Evolutionary conservation across 2,888 invertebrate genomes (phyloP).

Genomic region (Agrotis exclamationis): DNA sequence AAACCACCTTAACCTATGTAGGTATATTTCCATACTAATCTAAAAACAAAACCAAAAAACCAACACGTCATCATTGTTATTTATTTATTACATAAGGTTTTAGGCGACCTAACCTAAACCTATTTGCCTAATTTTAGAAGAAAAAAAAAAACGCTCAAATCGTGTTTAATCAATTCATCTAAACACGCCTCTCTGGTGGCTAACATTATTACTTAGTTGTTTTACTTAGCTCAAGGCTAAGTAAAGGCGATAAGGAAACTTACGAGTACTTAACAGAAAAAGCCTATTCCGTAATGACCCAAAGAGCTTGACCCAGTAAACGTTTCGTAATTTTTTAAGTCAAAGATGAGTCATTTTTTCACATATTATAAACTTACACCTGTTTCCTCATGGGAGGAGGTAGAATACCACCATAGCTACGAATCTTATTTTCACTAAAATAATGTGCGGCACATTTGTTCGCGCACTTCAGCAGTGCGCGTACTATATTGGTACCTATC

Average conservation of each 20-base stretch:
- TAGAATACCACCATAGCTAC: too few species aligned
- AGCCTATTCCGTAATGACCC: slow-evolving; percentile 59
- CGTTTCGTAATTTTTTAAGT: slow-evolving; percentile 19
- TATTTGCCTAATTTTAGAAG: slow-evolving; percentile 24
- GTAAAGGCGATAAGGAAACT: slow-evolving; percentile 59
- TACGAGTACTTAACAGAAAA: slow-evolving; percentile 36
- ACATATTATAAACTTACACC: too few species aligned
- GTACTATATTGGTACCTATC: too few species aligned
- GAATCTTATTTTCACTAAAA: too few species aligned
- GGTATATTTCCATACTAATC: too few species aligned
- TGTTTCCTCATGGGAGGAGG: too few species aligned
- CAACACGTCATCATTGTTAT: not conserved
- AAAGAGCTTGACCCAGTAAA: slow-evolving; percentile 64
- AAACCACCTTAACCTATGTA: too few species aligned
- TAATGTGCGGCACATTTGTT: too few species aligned
- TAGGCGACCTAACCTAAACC: slow-evolving; percentile 11
- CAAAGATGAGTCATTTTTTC: not conserved
- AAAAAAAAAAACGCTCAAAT: slow-evolving; percentile 44
- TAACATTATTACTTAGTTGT: slow-evolving; percentile 46
- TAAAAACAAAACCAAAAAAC: not conserved
- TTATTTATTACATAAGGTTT: not conserved
- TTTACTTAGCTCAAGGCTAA: slow-evolving; percentile 75
- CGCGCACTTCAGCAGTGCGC: too few species aligned
- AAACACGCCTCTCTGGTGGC: slow-evolving; percentile 36
- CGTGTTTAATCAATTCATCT: slow-evolving; percentile 51